Evolutionary conservation across 2,113 vertebrate genomes (phyloP).

Genomic region (Rhinolophus sinicus): DNA sequence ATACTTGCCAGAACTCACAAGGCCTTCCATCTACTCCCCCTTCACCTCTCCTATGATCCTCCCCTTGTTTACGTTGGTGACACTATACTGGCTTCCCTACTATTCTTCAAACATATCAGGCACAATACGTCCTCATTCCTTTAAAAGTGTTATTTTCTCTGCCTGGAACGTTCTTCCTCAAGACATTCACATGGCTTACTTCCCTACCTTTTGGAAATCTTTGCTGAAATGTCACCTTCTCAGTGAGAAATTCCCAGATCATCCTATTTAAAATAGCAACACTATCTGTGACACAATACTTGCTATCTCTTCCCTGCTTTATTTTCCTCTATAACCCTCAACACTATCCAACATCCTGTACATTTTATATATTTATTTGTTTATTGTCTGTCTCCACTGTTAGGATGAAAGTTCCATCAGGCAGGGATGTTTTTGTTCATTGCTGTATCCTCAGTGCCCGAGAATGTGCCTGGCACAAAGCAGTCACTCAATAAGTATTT

Average conservation of each 20-base stretch:
- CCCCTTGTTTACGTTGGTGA: background rate
- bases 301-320: background rate
- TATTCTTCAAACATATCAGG: background rate
- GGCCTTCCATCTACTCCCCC: background rate
- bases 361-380: background rate
- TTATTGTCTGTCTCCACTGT: background rate
- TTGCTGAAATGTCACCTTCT: background rate
- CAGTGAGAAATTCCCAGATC: background rate
- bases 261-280: background rate
- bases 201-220: background rate
- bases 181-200: background rate
- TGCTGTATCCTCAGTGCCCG: background rate
- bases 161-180: background rate
- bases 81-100: background rate
- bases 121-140: background rate
- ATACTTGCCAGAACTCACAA: background rate
- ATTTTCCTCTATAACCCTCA: background rate
- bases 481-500: constrained; percentile 19
- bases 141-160: constrained; percentile 7
- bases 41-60: background rate
- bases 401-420: background rate
- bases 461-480: background rate
- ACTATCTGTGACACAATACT: background rate
- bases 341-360: background rate
- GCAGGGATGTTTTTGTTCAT: background rate